These are phyloP conservation scores for Tolmerus cingulatus DNA, from an alignment of 2,888 invertebrate species.

Conservation along the genomic window DNA sequence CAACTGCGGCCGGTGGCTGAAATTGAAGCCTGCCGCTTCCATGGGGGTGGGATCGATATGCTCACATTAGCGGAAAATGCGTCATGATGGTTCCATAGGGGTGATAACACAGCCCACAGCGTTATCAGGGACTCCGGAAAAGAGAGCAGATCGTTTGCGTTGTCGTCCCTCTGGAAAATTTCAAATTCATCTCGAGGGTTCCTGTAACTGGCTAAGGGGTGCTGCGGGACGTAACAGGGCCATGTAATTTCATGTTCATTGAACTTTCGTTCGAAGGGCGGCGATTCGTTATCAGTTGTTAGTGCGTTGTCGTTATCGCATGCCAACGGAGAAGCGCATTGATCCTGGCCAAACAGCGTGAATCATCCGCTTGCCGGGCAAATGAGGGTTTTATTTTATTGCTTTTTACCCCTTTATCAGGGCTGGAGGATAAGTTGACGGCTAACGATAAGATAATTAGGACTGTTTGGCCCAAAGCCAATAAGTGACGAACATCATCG, in stretches of 20 bases:
- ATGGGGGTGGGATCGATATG: slow-evolving; percentile 47
- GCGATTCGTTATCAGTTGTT: not conserved
- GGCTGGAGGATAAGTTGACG: not conserved
- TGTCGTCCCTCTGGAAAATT: not conserved
- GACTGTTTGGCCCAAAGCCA: not conserved
- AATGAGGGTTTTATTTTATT: slow-evolving; percentile 24
- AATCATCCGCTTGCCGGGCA: not conserved
- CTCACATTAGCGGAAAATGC: slow-evolving; percentile 27
- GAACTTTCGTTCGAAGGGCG: slow-evolving; percentile 11
- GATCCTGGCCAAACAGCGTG: slow-evolving; percentile 18
- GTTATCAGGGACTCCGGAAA: not conserved
- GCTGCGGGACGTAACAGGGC: not conserved
- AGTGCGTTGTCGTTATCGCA: not conserved
- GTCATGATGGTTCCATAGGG: slow-evolving; percentile 33
- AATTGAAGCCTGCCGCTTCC: slow-evolving; percentile 31
- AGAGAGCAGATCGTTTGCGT: not conserved
- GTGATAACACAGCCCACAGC: slow-evolving; percentile 15
- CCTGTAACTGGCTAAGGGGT: not conserved
- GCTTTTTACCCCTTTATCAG: slow-evolving; percentile 13
- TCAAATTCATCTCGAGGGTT: not conserved
- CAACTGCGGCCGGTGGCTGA: not conserved
- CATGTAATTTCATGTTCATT: not conserved
- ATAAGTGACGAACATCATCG: not conserved
- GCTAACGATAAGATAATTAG: not conserved
- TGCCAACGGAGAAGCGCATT: not conserved